Evolutionary conservation across 2,113 vertebrate species (phyloP), one percentile per base, ranked within the genome.

Genomic region (Gymnorhina tibicen): DNA sequence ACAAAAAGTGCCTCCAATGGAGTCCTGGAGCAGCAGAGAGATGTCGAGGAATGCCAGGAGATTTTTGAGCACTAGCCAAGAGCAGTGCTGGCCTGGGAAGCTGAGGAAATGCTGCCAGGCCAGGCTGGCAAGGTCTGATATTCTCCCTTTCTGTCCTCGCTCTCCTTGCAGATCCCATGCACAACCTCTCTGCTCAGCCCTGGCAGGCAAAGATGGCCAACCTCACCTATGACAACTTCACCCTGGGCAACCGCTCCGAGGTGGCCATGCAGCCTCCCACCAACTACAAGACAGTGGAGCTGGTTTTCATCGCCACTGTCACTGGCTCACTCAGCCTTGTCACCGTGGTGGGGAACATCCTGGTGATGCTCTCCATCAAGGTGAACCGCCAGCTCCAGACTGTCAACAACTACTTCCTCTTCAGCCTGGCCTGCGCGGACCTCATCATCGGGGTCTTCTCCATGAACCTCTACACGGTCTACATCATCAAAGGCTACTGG

Each of bases 351-450:
- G 99, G 99, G 74, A 99, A 99, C 94, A 99, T 99, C 96, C 96
- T 99, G 85, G 99, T 99, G 92, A 99, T 99, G 99, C 98, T 99
- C 30, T 99, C 99, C 90, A 99, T 99, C 97, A 99, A 99, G 97
- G 99, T 99, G 39, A 99, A 99, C 97, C 98, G 99, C 50, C 99
- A 99, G 96, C 97, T 99, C 74, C 99, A 99, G 97, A 99, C 99
- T 5, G 99, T 99, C 96, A 99, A 99, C 97, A 99, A 99, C 97
- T 99, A 99, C 77, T 99, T 99, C 95, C 97, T 99, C 42, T 99
- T 99, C 97, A 99, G 99, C 85, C 96, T 99, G 94, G 99, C 99
- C 3, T 99, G 99, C 0, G 99, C 99, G 0, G 99, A 99, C 76
- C 98, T 99, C 93, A 99, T 99, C 94, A 99, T 99, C 0, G 99